Evolutionary conservation across 2,888 invertebrate species (phyloP).

Genomic region (Luffia ferchaultella): DNA sequence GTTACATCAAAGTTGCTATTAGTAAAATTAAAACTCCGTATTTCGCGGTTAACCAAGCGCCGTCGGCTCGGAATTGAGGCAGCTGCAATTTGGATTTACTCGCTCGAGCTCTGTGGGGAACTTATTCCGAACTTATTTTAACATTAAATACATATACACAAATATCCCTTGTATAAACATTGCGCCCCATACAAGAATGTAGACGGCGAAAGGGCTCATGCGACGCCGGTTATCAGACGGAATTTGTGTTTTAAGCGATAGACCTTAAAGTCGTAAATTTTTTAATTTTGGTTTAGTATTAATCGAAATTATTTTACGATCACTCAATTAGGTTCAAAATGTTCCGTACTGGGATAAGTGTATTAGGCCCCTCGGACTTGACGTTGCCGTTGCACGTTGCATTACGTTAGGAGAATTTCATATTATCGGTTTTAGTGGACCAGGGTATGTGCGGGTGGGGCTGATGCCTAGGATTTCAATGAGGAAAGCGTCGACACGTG

Average conservation of each 20-base stretch:
- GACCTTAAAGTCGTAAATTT: no score
- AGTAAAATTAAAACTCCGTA: constrained; percentile 15
- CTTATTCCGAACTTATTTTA: constrained; percentile 45
- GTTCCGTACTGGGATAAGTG: not conserved
- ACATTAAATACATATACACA: constrained; percentile 60
- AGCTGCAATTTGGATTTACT: constrained; percentile 61
- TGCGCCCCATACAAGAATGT: constrained; percentile 38
- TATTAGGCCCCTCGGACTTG: no score
- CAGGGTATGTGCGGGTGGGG: no score
- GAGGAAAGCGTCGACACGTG: not conserved
- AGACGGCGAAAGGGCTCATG: not conserved
- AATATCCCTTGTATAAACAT: constrained; percentile 61
- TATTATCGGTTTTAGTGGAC: no score
- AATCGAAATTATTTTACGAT: constrained; percentile 3
- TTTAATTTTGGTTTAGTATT: no score
- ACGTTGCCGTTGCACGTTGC: no score
- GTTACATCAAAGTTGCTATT: constrained; percentile 1
- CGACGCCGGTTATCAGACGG: no score
- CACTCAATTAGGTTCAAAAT: constrained; percentile 3
- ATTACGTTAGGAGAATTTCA: no score
- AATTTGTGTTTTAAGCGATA: no score
- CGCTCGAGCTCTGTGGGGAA: constrained; percentile 59
- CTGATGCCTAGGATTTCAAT: no score
- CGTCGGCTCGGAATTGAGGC: constrained; percentile 32
- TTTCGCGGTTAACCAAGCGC: constrained; percentile 19